phyloP scores from a whole-genome alignment of 1,140 invertebrate genomes.

The Diachasmimorpha longicaudata region DNA sequence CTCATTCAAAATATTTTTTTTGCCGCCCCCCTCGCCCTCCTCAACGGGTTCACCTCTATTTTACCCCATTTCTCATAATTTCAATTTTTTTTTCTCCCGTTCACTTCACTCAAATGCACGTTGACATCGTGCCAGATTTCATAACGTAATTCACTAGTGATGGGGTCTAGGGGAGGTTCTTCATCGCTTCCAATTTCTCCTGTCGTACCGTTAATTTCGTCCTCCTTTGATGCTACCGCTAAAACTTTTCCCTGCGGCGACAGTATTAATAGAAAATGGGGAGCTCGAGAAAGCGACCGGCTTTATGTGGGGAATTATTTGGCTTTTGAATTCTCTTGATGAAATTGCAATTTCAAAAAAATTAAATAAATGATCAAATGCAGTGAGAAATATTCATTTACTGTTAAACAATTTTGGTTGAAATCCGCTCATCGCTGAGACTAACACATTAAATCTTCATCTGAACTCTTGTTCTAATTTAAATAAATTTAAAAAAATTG shows the following conservation, averaged over 20 bases:
- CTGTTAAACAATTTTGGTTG: no score
- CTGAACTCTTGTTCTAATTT: no score
- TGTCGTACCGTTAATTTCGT: constrained; percentile 8
- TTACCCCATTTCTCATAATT: constrained; percentile 1
- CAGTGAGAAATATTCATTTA: no score
- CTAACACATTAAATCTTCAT: no score
- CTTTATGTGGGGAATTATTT: background rate
- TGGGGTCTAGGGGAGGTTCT: background rate
- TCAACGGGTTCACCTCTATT: background rate
- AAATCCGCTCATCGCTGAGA: no score
- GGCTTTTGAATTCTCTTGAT: background rate
- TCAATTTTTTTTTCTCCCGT: background rate
- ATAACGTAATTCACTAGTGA: constrained; percentile 25
- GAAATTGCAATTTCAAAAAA: background rate
- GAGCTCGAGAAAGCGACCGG: background rate
- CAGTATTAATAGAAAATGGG: constrained; percentile 9
- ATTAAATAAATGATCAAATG: background rate
- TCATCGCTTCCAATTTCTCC: constrained; percentile 23
- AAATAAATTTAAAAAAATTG: no score
- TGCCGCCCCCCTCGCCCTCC: no score
- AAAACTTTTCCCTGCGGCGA: constrained; percentile 12
- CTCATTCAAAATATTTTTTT: background rate
- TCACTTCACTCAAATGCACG: background rate
- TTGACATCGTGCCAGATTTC: constrained; percentile 33
- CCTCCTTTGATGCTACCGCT: constrained; percentile 13